Evolutionary conservation across 2,113 vertebrate genomes (phyloP).

Genomic region (Arothron firmamentum): DNA sequence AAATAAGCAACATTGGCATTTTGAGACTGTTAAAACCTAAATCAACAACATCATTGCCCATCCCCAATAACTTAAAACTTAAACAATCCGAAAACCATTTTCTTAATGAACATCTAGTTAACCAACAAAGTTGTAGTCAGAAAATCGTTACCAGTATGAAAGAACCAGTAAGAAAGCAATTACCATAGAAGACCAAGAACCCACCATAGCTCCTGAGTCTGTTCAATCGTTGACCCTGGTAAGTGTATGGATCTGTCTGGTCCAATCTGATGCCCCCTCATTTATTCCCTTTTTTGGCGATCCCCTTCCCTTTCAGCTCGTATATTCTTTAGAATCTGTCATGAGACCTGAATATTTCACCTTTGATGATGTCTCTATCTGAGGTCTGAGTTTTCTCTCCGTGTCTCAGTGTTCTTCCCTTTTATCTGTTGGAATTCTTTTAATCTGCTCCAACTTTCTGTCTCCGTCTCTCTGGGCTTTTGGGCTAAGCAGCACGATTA

Average conservation of each 20-base stretch:
- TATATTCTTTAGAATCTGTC: constrained; percentile 53
- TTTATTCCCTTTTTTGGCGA: constrained; percentile 43
- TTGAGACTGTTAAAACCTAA: too few species aligned
- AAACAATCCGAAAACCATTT: too few species aligned
- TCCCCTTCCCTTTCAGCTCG: constrained; percentile 40
- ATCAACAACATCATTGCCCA: too few species aligned
- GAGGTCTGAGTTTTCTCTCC: constrained; percentile 49
- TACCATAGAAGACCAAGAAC: background rate
- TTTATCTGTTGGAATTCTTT: constrained; percentile 49
- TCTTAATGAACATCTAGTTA: too few species aligned
- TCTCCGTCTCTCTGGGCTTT: constrained; percentile 31
- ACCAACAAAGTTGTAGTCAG: too few species aligned
- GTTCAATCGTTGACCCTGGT: constrained; percentile 41
- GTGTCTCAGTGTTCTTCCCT: constrained; percentile 59
- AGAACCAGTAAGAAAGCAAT: too few species aligned
- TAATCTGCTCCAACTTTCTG: constrained; percentile 56
- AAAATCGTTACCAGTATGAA: too few species aligned
- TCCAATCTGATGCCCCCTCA: constrained; percentile 33
- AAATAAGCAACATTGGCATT: too few species aligned
- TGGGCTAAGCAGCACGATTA: background rate
- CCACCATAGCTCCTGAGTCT: background rate
- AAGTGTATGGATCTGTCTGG: constrained; percentile 45
- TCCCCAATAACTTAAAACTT: too few species aligned
- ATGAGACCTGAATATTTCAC: constrained; percentile 57
- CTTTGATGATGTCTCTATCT: constrained; percentile 63